A percentile compares a stretch with the other conserved stretches of the same genome.
These are phyloP conservation scores for Hyles lineata DNA, from an alignment of 2,888 invertebrate genomes.

Conservation along the genomic window DNA sequence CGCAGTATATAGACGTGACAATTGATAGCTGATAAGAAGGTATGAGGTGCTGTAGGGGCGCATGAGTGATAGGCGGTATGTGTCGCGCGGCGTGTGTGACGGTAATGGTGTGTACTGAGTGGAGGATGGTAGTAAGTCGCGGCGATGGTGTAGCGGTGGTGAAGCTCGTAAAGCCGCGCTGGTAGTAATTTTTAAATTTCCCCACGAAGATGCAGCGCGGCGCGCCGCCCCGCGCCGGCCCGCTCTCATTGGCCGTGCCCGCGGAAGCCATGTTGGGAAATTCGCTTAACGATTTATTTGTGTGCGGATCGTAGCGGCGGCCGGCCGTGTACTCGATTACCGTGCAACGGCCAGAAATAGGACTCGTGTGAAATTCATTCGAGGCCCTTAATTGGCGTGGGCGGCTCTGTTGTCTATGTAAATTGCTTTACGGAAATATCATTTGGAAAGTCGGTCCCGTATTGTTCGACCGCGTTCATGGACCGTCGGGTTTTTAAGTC, in stretches of 20 bases:
- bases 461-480: conserved; percentile 61
- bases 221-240: conserved; percentile 51
- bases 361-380: conserved; percentile 59
- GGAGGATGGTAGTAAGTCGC: not conserved
- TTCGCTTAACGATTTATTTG: conserved; percentile 78
- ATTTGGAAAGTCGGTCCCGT: conserved; percentile 56
- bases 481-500: conserved; percentile 72
- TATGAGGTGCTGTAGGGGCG: not conserved
- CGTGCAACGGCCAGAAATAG: conserved; percentile 57
- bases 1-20: not conserved
- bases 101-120: too few relatives aligned
- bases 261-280: conserved; percentile 80
- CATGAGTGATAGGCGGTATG: not conserved
- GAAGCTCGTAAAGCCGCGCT: conserved; percentile 60
- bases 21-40: not conserved
- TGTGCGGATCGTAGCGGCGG: conserved; percentile 62
- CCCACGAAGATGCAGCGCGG: conserved; percentile 60
- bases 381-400: conserved; percentile 52
- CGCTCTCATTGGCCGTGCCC: conserved; percentile 62
- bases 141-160: conserved; percentile 46
- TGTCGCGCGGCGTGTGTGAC: too few relatives aligned
- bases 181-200: conserved; percentile 70
- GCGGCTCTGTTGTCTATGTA: conserved; percentile 39
- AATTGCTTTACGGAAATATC: conserved; percentile 46
- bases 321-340: conserved; percentile 58